Percentiles rank a stretch among this genome's conserved stretches.
Evolutionary conservation across 1,140 invertebrate species (phyloP).

Genomic region (Bombus vancouverensis): DNA sequence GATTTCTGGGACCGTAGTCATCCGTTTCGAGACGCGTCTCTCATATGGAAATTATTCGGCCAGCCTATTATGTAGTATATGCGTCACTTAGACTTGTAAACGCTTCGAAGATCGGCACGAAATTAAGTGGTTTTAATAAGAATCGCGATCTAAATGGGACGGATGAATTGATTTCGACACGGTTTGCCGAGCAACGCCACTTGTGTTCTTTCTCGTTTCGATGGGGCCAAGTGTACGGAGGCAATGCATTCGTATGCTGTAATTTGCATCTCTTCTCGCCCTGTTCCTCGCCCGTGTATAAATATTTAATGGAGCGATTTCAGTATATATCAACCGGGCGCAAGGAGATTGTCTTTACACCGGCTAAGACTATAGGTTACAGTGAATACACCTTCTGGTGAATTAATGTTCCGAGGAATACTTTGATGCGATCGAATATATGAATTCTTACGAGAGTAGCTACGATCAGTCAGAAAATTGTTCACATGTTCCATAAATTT

Average conservation of each 20-base stretch:
- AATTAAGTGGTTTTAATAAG: neutral
- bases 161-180: neutral
- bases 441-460: too few relatives aligned
- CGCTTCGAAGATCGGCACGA: neutral
- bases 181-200: neutral
- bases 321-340: conserved; percentile 4
- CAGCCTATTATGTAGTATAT: too few relatives aligned
- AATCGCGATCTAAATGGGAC: neutral
- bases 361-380: too few relatives aligned
- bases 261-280: conserved; percentile 27
- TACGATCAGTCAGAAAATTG: too few relatives aligned
- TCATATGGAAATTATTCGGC: neutral
- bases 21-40: neutral
- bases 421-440: too few relatives aligned
- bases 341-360: neutral
- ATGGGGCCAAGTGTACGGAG: neutral
- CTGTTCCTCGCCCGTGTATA: conserved; percentile 8
- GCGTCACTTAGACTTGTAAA: neutral
- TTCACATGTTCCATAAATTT: too few relatives aligned
- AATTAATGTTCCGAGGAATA: too few relatives aligned
- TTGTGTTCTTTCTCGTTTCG: neutral
- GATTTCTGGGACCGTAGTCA: neutral
- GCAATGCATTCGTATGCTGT: neutral
- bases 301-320: neutral
- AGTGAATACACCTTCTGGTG: too few relatives aligned